These are phyloP conservation scores for Cephalotes varians DNA, from an alignment of 2,888 invertebrate species.

Conservation along the genomic window DNA sequence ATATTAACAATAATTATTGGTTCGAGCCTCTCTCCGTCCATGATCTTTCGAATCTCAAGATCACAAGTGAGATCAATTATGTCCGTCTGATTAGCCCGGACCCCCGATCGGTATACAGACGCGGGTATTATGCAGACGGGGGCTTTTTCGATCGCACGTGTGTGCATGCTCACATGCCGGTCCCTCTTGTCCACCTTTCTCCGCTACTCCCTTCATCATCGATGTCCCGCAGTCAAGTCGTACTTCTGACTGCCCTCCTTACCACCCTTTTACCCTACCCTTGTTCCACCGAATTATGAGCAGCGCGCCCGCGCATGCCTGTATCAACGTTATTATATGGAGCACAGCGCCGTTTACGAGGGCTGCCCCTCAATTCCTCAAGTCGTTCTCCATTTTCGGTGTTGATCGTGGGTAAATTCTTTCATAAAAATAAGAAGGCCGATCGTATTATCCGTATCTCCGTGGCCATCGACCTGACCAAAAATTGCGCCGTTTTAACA, in stretches of 20 bases:
- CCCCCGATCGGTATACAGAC: constrained; percentile 77
- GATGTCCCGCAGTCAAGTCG: constrained; percentile 47
- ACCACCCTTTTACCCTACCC: constrained; percentile 18
- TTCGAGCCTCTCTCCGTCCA: constrained; percentile 84
- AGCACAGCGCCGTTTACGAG: constrained; percentile 66
- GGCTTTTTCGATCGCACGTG: constrained; percentile 39
- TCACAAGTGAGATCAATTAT: constrained; percentile 86
- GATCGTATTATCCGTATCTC: constrained; percentile 60
- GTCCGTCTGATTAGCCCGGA: constrained; percentile 84
- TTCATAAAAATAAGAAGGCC: constrained; percentile 71
- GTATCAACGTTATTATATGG: constrained; percentile 74
- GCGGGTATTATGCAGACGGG: constrained; percentile 71
- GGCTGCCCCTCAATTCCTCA: constrained; percentile 33
- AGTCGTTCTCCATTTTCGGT: constrained; percentile 54
- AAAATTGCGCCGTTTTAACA: constrained; percentile 60
- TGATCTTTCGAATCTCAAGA: constrained; percentile 85
- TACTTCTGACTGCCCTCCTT: constrained; percentile 32
- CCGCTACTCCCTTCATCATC: constrained; percentile 53
- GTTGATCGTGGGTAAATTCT: constrained; percentile 72
- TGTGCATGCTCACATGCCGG: constrained; percentile 29
- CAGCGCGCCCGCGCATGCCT: constrained; percentile 45
- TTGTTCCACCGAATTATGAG: constrained; percentile 55
- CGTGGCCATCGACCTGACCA: constrained; percentile 49
- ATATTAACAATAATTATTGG: constrained; percentile 86
- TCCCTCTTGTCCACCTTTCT: not conserved